Evolutionary conservation across 1,140 invertebrate genomes (phyloP), one percentile per base, ranked within the genome.

Genomic region (Drosophila obscura): DNA sequence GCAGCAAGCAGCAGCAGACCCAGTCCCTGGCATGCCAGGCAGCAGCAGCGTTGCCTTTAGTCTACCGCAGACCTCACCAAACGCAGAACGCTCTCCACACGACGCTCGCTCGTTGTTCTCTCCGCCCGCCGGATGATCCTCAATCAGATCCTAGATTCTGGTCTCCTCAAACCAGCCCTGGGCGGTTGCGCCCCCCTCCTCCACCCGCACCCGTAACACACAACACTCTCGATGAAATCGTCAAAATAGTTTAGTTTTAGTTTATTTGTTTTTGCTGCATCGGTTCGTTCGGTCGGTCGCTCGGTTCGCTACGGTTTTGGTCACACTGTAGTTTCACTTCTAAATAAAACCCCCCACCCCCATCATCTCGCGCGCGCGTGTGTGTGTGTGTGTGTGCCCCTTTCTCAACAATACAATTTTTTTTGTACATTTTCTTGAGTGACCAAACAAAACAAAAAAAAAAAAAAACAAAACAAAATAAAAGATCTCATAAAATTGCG

Each of bases 201-300:
- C 35, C 35, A 22, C 15, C 59, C 9, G 9, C 26, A 26, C 26
- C 15, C 19, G 41, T 19, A 8, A 45, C 35, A 39, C 11, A 39
- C 35, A 39, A 4, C 5, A 41, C 55, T 11, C 22, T 39, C 55
- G 22, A 57, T 57, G 41, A 57, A 19, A 67, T 43, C 64, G 35
- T 28, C 35, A 39, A 55, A 31, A 67, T 76, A 76, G 53, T 75
- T 75, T 56, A 75, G 60, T 64, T 75, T 39, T 69, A 65, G 35
- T 65, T 24, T 49, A 19, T 58, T 66, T 65, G 59, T 62, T 48
- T 28, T 28, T 28, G 1, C 1, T 35, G 35, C 4, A 39, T 39
- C 63, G 63, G 57, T 69, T 72, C 64, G 77, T 60, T 82, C 79
- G 79, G 75, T 84, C 80, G 80, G 63, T 84, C 80, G 67, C 52